phyloP scores from a whole-genome alignment of 2,113 vertebrate genomes.

The Puffinus mauretanicus region DNA sequence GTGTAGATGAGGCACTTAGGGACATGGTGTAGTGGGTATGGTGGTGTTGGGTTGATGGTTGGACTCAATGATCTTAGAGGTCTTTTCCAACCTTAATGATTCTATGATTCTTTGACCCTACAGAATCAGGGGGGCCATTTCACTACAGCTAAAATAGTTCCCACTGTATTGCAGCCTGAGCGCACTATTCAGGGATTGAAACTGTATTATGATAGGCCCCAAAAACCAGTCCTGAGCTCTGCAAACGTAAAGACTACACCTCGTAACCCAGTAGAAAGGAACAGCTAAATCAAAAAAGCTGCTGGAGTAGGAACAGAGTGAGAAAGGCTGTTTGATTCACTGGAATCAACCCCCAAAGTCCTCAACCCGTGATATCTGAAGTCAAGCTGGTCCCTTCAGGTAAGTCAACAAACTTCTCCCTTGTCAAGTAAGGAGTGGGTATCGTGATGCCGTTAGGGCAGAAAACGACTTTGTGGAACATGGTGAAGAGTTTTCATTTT shows the following conservation, averaged over 20 bases:
- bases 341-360: neutral
- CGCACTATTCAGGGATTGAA: neutral
- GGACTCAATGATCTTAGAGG: no score
- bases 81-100: no score
- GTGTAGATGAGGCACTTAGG: no score
- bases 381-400: neutral
- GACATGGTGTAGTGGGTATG: no score
- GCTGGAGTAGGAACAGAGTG: neutral
- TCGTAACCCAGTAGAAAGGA: neutral
- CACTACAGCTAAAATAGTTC: neutral
- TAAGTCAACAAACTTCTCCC: neutral
- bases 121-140: neutral
- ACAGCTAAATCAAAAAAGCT: neutral
- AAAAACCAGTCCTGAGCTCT: neutral
- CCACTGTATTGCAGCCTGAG: neutral
- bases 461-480: neutral
- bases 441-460: accelerated
- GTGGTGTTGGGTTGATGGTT: no score
- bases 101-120: neutral
- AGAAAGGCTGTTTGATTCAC: neutral
- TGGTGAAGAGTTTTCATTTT: neutral
- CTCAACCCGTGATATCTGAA: neutral
- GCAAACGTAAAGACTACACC: neutral
- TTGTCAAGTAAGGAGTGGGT: neutral
- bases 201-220: neutral